Evolutionary conservation across 2,797 vertebrate species (phyloP), one percentile per base, ranked within the genome.

Genomic region (Danio jaintianensis): DNA sequence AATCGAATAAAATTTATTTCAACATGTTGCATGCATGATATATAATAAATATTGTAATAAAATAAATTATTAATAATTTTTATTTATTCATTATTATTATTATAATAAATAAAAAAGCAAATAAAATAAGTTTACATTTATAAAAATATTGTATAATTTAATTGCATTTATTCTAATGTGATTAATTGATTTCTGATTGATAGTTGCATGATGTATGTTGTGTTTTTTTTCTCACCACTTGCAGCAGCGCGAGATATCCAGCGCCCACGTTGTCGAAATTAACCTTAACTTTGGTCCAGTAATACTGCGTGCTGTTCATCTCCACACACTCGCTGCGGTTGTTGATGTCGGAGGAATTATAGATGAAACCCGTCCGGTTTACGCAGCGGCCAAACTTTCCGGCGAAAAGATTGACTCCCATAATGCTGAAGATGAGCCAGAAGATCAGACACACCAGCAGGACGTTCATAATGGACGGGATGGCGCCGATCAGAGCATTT

Each of bases 391-490:
- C 96, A 68, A 97, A 99, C 89, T 98, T 99, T 0, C 98, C 98
- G 0, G 97, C 97, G 4, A 98, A 99, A 43, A 99, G 92, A 92
- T 99, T 99, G 85, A 99, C 98, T 16, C 98, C 98, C 97, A 99
- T 98, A 92, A 99, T 99, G 93, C 98, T 99, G 88, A 99, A 99
- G 94, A 99, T 99, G 22, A 99, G 97, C 98, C 98, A 99, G 94
- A 99, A 99, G 93, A 99, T 99, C 89, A 99, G 96, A 80, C 97
- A 99, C 85, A 99, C 97, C 0, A 99, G 96, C 62, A 99, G 94
- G 73, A 99, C 98, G 11, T 99, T 99, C 97, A 99, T 98, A 93
- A 99, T 99, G 92, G 98, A 99, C 0, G 98, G 98, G 80, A 99
- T 99, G 82, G 98, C 98, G 0, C 98, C 98, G 82, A 99, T 95